Base-by-base conservation (phyloP, 2,888 invertebrate species). In the Siphonodentalium dalli region DNA sequence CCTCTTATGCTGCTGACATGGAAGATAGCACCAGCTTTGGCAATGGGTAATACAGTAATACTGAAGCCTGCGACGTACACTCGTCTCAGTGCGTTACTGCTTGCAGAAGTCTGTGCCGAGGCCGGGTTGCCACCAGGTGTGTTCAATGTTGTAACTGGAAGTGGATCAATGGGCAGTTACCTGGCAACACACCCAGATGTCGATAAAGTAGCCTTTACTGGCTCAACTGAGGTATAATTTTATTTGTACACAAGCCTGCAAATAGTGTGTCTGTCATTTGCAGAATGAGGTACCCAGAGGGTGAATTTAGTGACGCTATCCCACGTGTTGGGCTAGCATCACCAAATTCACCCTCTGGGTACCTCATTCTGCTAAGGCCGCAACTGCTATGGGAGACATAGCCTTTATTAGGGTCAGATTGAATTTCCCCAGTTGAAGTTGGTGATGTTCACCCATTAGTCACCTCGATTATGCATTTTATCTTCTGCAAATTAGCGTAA, bases 81-180 rank as follows among this genome's bases (percentile, higher is more conserved):
- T 3, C 71, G 82, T 20, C 74, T 83, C 15, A 71, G 82, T 45
- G 81, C 82, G 7, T 69, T 81, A 33, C 75, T 85, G 40, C 72
- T 86, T 53, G 80, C 82, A 38, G 83, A 85, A 56, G 72, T 85
- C 20, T 84, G 84, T 63, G 70, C 74, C 43, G 80, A 83, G 72
- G 83, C 83, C 29, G 85, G 85, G 15, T 72, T 84, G 31, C 83
- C 84, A 27, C 72, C 77, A n/a, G 83, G 83, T 34, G 83, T 83
- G 29, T 75, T 84, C 56, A 83, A 82, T 64, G 79, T 84, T 4
- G 62, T 84, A 46, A 83, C 83, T 3, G 79, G 77, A 11, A 65
- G 69, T 27, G 77, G 78, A 9, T 68, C 72, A 23, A 73, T 82
- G 65, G 81, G 77, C 1, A 73, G 74, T 43, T 49, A 61, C 31